Evolutionary conservation across 2,888 invertebrate species (phyloP), one percentile per base, ranked within the genome.

Genomic region (Drosophila imparisetae): DNA sequence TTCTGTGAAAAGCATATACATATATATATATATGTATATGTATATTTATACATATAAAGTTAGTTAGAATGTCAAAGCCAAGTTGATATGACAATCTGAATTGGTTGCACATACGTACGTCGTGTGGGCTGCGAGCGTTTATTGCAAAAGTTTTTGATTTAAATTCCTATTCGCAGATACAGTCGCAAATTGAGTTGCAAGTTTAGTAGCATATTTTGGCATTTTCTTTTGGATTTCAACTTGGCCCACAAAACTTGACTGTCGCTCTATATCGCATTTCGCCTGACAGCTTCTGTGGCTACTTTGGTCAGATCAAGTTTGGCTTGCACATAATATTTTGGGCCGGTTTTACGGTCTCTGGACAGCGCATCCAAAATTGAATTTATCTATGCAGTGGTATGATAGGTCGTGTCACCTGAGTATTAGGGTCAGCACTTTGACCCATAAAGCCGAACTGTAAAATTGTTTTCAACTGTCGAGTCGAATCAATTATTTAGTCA

Each of bases 11-110:
- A 11, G 2, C 5, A 8, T 18, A 40, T 21, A 21, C 1, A 42
- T 13, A 13, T 18, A 18, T 8, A 18, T 1, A 11, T 42, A 13
- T 7, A 24, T n/a, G n/a, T 36, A 15, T 13, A 36, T 38, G 11
- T 24, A 8, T 38, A 30, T 45, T 11, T 45, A 36, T 57, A 30
- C 15, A 40, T 53, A 55, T 53, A 80, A 82, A 87, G 87, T 84
- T 85, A 84, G 81, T 83, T 87, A 77, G 76, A 86, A 79, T 85
- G 82, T 86, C 87, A 86, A 84, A 76, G 71, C 55, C 52, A 69
- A 66, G 48, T 66, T 78, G 70, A 66, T 18, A 40, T 64, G 70
- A 54, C 59, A 38, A 42, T 60, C 50, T 53, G 40, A 58, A 59
- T 55, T 75, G 70, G 64, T 66, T 58, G 62, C 75, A 59, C 69